Conservation (phyloP, 1,140 invertebrate genomes). For the Cydia splendana region DNA sequence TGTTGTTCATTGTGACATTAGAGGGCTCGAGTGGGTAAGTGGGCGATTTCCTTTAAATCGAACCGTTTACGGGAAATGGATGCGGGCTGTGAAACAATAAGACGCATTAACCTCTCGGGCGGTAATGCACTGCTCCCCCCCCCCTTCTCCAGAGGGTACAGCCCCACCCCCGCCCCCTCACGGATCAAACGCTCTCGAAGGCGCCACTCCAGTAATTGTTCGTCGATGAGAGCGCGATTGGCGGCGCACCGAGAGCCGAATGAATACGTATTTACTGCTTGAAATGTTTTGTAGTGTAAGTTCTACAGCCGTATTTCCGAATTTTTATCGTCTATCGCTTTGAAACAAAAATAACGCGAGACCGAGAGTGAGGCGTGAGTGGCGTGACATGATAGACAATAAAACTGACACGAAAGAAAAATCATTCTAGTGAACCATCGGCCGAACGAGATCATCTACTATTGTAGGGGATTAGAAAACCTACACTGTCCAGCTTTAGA, state of each 20-base stretch:
- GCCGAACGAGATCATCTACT: too few relatives aligned
- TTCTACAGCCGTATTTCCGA: too few relatives aligned
- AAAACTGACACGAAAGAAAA: too few relatives aligned
- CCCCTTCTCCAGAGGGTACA: too few relatives aligned
- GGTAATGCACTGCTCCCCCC: constrained; percentile 15
- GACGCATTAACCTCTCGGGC: constrained; percentile 26
- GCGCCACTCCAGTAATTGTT: constrained; percentile 26
- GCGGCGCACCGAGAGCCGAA: background rate
- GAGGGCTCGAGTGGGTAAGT: constrained; percentile 1
- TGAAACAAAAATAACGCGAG: too few relatives aligned
- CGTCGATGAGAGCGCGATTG: constrained; percentile 19
- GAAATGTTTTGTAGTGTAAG: too few relatives aligned
- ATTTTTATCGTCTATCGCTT: too few relatives aligned
- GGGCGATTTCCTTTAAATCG: constrained; percentile 29
- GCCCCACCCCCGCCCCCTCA: background rate
- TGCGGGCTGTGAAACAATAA: constrained; percentile 28
- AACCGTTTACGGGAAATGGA: constrained; percentile 28
- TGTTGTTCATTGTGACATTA: constrained; percentile 24
- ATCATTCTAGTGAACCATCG: too few relatives aligned
- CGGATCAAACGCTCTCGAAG: constrained; percentile 28
- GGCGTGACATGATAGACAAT: too few relatives aligned
- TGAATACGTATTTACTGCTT: background rate
- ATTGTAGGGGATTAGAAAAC: too few relatives aligned
- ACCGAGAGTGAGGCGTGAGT: too few relatives aligned
- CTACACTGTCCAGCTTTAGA: too few relatives aligned